Evolutionary conservation across 2,888 invertebrate genomes (phyloP).

Genomic region (Diarsia mendica): DNA sequence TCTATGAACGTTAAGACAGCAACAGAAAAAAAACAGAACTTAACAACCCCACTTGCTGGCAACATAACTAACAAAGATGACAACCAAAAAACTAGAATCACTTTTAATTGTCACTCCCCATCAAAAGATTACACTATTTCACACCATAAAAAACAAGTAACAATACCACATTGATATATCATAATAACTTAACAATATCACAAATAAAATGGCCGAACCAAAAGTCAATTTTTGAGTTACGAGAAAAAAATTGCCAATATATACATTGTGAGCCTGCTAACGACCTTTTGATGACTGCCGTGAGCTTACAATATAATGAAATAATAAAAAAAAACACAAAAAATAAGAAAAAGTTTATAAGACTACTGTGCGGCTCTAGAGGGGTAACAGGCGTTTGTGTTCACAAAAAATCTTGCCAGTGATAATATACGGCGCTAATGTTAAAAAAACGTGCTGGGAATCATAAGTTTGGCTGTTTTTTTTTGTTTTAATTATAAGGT

Average conservation of each 20-base stretch:
- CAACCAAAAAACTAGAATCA: conserved; percentile 53
- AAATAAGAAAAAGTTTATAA: conserved; percentile 72
- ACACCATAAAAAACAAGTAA: conserved; percentile 65
- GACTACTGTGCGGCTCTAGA: conserved; percentile 72
- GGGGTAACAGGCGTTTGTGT: conserved; percentile 61
- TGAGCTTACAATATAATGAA: conserved; percentile 83
- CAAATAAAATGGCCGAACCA: conserved; percentile 58
- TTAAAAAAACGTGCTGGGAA: conserved; percentile 35
- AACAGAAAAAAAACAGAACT: neutral
- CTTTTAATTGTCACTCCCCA: conserved; percentile 69
- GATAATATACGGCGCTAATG: conserved; percentile 61
- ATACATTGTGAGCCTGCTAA: conserved; percentile 81
- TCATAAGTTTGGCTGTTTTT: conserved; percentile 30
- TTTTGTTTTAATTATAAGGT: conserved; percentile 44
- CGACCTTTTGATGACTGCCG: conserved; percentile 87
- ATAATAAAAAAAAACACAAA: conserved; percentile 78
- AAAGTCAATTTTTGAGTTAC: conserved; percentile 83
- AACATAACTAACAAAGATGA: conserved; percentile 48
- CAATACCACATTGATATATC: conserved; percentile 74
- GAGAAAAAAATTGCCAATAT: conserved; percentile 87
- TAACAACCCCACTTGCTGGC: conserved; percentile 50
- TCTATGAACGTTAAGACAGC: conserved; percentile 2
- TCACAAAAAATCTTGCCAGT: conserved; percentile 53
- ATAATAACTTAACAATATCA: conserved; percentile 71
- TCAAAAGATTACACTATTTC: conserved; percentile 69